These are phyloP conservation scores for Neoascia interrupta DNA, from an alignment of 2,888 invertebrate genomes.

Conservation along the genomic window DNA sequence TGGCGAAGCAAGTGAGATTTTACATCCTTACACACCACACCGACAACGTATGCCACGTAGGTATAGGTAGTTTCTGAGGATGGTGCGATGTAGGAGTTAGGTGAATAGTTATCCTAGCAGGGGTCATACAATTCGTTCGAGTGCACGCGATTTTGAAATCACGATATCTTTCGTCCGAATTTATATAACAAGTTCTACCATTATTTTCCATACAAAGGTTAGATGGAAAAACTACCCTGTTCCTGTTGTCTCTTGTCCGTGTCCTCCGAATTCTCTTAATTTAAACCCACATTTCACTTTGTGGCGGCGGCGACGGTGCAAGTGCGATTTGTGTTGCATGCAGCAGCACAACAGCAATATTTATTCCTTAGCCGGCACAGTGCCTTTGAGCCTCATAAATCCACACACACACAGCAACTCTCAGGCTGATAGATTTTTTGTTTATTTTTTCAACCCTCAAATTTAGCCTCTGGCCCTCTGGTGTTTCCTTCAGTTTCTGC, in stretches of 20 bases:
- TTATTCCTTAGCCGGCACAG: slow-evolving; percentile 50
- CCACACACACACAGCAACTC: slow-evolving; percentile 2
- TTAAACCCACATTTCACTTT: slow-evolving; percentile 27
- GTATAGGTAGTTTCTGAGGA: slow-evolving; percentile 14
- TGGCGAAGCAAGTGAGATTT: slow-evolving; percentile 42
- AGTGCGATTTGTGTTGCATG: too few relatives aligned
- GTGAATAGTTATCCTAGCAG: slow-evolving; percentile 32
- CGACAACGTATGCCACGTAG: neutral
- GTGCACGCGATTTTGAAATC: slow-evolving; percentile 67
- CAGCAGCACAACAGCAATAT: too few relatives aligned
- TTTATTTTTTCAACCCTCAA: slow-evolving; percentile 10
- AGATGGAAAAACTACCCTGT: slow-evolving; percentile 35
- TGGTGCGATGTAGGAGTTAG: neutral
- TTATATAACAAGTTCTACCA: slow-evolving; percentile 28
- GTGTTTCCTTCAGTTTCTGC: too few relatives aligned
- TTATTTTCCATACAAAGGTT: slow-evolving; percentile 7
- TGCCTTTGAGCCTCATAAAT: slow-evolving; percentile 57
- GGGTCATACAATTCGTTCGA: slow-evolving; percentile 53
- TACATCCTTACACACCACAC: slow-evolving; percentile 19
- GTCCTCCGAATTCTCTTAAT: slow-evolving; percentile 33
- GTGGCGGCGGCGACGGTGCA: slow-evolving; percentile 39
- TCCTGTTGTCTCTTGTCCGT: neutral
- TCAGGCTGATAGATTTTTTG: slow-evolving; percentile 37
- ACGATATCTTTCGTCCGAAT: slow-evolving; percentile 48
- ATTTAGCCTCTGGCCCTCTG: too few relatives aligned